Percentiles rank a stretch among this genome's conserved stretches.
Evolutionary conservation across 2,888 invertebrate genomes (phyloP).

Genomic region (Orthonychiurus folsomi): DNA sequence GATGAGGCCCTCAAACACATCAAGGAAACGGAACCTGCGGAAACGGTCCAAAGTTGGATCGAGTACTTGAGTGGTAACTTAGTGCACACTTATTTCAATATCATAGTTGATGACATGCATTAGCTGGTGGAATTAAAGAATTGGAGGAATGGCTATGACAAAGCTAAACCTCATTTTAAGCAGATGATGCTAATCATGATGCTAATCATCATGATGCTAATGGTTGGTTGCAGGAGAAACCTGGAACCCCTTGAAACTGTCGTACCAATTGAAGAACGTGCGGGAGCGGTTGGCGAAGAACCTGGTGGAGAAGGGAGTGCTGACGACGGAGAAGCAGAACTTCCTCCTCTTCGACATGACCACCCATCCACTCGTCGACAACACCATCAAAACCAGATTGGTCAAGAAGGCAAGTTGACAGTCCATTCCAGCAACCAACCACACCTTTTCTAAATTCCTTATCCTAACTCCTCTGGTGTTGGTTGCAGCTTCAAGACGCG

Average conservation of each 20-base stretch:
- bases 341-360: conserved; percentile 99
- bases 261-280: conserved; percentile 97
- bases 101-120: conserved; percentile 3
- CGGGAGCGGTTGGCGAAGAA: conserved; percentile 98
- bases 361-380: conserved; percentile 95
- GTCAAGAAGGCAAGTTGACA: conserved; percentile 74
- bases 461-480: too few species aligned
- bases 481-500: conserved; percentile 87
- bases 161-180: not conserved
- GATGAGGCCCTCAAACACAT: conserved; percentile 60
- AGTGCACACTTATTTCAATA: not conserved
- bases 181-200: not conserved
- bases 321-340: conserved; percentile 99
- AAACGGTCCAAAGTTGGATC: conserved; percentile 98
- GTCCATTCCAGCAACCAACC: conserved; percentile 6
- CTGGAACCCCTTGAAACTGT: conserved; percentile 97
- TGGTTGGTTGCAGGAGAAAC: conserved; percentile 68
- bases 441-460: too few species aligned
- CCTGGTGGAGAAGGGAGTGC: conserved; percentile 96
- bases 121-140: conserved; percentile 1
- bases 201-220: not conserved
- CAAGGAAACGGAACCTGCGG: conserved; percentile 95
- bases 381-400: conserved; percentile 85
- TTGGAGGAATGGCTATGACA: too few species aligned
- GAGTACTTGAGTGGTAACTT: conserved; percentile 93